Base-by-base conservation (phyloP, 2,797 vertebrate genomes). In the Taeniopygia guttata region DNA sequence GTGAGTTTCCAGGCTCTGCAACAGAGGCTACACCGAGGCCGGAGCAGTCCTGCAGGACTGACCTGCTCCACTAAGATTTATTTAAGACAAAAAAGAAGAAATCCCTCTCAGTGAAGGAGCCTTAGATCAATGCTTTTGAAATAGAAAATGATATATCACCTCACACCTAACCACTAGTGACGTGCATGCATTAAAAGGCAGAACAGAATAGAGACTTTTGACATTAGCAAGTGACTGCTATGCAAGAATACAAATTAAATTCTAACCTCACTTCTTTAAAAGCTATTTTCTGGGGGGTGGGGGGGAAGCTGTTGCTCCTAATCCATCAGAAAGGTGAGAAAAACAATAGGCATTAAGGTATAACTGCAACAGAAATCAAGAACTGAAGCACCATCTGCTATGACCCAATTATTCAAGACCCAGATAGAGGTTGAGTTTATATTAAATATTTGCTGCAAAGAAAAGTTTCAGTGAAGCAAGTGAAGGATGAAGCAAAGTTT, bases 21-120 rank as follows among this genome's bases (percentile, higher is more conserved):
- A 96, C 98, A 97, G 97, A 94, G 59, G 93, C 97, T 98, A 97
- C 92, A 45, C 95, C 79, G 96, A 98, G 98, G 97, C 97, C 96
- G 58, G 96, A 96, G 91, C 60, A 93, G 96, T 97, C 91, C 95
- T 98, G 91, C 97, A 98, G 97, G 96, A 97, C 95, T 97, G 97
- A 98, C 97, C 96, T 93, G 98, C 98, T 98, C 97, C 98, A 97
- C 98, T 98, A 98, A 98, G 98, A 98, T 98, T 98, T 98, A 98
- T 98, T 98, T 98, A 98, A 98, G 22, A 42, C 22, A 32, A 23
- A 72, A 46, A 43, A 48, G 14, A 69, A 60, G 20, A 70, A 89
- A 78, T 58, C 45, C 10, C 40, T 60, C 66, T 73, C 29, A 29
- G 27, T 67, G 55, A 95, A 85, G 87, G 60, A 96, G 87, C 95